Evolutionary conservation across 2,113 vertebrate species (phyloP).

Genomic region (Bufo gargarizans): DNA sequence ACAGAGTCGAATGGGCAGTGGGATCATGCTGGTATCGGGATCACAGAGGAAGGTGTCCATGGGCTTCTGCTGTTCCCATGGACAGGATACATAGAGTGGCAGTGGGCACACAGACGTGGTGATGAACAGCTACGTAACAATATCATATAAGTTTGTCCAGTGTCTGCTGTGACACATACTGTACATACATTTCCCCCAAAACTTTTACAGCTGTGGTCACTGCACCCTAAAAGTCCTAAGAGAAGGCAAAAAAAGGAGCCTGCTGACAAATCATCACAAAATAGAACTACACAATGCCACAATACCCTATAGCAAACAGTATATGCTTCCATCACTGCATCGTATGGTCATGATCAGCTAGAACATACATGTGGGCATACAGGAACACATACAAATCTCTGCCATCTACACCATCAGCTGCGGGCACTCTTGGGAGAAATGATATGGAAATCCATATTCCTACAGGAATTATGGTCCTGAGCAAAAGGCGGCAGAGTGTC

Average conservation of each 20-base stretch:
- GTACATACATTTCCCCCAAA: neutral
- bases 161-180: neutral
- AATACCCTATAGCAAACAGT: no score
- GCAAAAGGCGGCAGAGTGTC: constrained; percentile 8
- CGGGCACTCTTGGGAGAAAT: neutral
- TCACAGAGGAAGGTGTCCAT: neutral
- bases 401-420: neutral
- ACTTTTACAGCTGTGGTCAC: neutral
- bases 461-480: constrained; percentile 31
- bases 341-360: no score
- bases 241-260: no score
- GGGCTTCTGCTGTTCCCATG: no score
- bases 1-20: neutral
- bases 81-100: neutral
- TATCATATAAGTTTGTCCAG: neutral
- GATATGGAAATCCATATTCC: constrained; percentile 44
- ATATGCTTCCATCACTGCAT: neutral
- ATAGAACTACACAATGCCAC: no score
- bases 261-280: no score
- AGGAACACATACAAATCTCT: neutral
- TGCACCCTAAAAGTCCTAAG: no score
- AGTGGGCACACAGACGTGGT: neutral
- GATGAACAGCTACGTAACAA: neutral
- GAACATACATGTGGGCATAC: neutral
- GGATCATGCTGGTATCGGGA: no score